A percentile compares a stretch with the other conserved stretches of the same genome.
Conservation (phyloP, 2,113 vertebrate species). For the Syngnathus typhle region DNA sequence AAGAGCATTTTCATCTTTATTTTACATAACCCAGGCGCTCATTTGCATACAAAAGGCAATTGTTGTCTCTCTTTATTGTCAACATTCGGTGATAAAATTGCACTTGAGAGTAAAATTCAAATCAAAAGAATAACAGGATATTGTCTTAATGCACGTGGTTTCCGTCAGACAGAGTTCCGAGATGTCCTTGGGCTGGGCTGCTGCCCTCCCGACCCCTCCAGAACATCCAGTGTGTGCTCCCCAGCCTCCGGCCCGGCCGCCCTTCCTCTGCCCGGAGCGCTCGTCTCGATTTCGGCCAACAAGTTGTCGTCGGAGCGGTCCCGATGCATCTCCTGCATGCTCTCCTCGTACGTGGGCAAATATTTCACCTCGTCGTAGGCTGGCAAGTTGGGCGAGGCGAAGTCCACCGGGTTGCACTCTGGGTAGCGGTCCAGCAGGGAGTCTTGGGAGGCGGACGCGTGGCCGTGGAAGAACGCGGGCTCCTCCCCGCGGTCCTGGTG, state of each 20-base stretch:
- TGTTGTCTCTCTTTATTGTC: conserved; percentile 42
- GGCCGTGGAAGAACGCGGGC: conserved; percentile 72
- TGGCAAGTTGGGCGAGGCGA: conserved; percentile 77
- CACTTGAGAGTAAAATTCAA: conserved; percentile 57
- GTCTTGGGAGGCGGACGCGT: conserved; percentile 77
- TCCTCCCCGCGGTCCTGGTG: conserved; percentile 65
- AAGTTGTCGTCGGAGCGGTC: conserved; percentile 67
- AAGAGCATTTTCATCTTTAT: conserved; percentile 31
- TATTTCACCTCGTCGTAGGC: conserved; percentile 91
- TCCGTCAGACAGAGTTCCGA: conserved; percentile 67
- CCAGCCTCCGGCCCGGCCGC: conserved; percentile 28
- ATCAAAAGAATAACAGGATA: conserved; percentile 12
- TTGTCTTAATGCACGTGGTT: conserved; percentile 12
- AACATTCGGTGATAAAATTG: conserved; percentile 58
- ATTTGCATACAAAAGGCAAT: conserved; percentile 58
- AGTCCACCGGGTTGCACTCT: conserved; percentile 62
- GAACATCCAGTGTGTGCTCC: conserved; percentile 48
- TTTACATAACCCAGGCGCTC: conserved; percentile 26
- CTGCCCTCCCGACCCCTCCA: conserved; percentile 39
- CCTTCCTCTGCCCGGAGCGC: conserved; percentile 29
- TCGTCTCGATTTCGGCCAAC: conserved; percentile 39
- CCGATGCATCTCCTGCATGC: conserved; percentile 76
- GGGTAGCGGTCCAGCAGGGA: conserved; percentile 74
- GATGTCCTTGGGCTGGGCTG: conserved; percentile 51
- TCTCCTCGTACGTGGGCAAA: conserved; percentile 90